These are phyloP conservation scores for Caenorhabditis latens DNA, from an alignment of 1,140 invertebrate species.

Conservation along the genomic window DNA sequence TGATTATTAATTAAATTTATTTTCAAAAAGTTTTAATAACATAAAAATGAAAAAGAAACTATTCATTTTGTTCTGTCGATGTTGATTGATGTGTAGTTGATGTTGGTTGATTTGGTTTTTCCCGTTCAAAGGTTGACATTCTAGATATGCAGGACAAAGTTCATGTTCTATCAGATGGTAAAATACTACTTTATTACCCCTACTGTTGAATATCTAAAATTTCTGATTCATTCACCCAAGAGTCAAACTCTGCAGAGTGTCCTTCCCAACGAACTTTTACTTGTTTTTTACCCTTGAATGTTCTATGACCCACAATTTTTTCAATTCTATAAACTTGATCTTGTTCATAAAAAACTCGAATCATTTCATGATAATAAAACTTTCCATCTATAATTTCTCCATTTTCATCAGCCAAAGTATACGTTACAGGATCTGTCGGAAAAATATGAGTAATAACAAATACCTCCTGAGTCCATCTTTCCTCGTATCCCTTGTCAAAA, in stretches of 20 bases:
- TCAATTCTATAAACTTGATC: constrained; percentile 1
- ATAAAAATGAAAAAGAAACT: no score
- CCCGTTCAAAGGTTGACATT: no score
- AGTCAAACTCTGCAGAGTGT: not conserved
- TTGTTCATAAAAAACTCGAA: not conserved
- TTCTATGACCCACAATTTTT: not conserved
- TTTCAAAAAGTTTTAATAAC: no score
- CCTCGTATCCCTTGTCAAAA: not conserved
- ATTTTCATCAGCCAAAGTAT: not conserved
- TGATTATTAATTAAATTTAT: no score
- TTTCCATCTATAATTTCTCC: not conserved
- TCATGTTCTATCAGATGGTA: not conserved
- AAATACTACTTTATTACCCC: not conserved
- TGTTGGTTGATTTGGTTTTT: no score
- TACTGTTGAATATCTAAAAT: not conserved
- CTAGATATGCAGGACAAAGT: not conserved
- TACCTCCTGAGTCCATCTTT: not conserved
- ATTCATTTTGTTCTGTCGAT: no score
- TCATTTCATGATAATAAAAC: constrained; percentile 2
- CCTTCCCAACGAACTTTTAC: not conserved
- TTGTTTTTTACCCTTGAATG: not conserved
- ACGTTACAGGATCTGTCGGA: not conserved
- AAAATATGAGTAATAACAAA: not conserved
- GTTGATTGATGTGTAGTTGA: no score
- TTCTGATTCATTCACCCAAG: not conserved